A percentile compares a stretch with the other conserved stretches of the same genome.
phyloP scores from a whole-genome alignment of 2,113 vertebrate genomes.

The Calcarius ornatus region DNA sequence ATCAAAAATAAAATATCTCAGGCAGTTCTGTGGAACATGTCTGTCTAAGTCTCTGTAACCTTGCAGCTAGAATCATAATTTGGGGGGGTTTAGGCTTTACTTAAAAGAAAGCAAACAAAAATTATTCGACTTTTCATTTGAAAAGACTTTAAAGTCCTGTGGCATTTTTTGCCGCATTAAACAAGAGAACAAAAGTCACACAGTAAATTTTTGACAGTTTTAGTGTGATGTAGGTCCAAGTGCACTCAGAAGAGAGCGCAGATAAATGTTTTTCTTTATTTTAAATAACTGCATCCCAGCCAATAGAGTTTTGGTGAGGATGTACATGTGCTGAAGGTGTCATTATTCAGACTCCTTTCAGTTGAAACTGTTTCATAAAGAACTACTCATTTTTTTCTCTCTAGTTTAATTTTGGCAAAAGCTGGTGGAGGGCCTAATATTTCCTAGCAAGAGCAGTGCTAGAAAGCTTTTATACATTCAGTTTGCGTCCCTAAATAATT shows the following conservation, averaged over 20 bases:
- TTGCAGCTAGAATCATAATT: neutral
- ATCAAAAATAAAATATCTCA: neutral
- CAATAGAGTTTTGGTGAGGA: neutral
- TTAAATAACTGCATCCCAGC: neutral
- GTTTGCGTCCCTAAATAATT: neutral
- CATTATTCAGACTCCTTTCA: neutral
- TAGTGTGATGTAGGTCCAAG: neutral
- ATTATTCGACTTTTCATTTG: neutral
- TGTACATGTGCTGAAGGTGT: neutral
- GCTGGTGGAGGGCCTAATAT: neutral
- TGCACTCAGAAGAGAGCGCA: neutral
- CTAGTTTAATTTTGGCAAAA: neutral
- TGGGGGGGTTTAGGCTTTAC: neutral
- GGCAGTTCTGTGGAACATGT: neutral
- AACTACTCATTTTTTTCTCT: neutral
- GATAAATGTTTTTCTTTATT: neutral
- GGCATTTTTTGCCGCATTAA: neutral
- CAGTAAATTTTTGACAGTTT: neutral
- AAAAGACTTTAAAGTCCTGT: neutral
- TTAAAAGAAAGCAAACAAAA: neutral
- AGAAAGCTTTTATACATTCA: neutral
- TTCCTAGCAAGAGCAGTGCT: neutral
- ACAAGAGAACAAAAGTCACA: fast-evolving
- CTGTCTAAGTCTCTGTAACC: neutral
- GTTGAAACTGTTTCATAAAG: neutral